These are phyloP conservation scores for Parapristionchus giblindavisi DNA, from an alignment of 2,888 invertebrate genomes.

Conservation along the genomic window DNA sequence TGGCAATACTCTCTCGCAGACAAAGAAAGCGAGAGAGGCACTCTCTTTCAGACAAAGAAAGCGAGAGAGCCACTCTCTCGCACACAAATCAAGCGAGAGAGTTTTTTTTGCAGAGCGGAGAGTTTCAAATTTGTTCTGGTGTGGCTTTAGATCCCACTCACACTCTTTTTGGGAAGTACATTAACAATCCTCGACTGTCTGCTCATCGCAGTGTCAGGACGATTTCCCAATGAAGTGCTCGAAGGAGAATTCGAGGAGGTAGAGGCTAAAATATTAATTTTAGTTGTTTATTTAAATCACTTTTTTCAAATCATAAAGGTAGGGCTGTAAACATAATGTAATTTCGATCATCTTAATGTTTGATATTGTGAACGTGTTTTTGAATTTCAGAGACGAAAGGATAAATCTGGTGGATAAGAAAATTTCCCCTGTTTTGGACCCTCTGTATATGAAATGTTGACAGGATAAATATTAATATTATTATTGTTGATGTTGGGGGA, in stretches of 20 bases:
- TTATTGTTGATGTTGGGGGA: no score
- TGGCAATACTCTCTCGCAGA: no score
- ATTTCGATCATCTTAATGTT: no score
- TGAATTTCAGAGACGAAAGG: neutral
- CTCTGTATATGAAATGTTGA: no score
- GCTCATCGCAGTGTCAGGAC: constrained; percentile 22
- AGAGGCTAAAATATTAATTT: neutral
- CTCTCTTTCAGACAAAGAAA: no score
- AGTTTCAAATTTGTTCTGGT: neutral
- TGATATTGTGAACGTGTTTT: neutral
- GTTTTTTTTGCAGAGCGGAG: neutral
- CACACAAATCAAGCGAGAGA: neutral
- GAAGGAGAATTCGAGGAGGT: constrained; percentile 21
- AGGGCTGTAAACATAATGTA: no score
- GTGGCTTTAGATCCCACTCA: neutral
- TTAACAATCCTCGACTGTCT: constrained; percentile 20
- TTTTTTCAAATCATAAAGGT: neutral
- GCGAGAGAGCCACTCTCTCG: neutral
- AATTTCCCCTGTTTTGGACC: neutral
- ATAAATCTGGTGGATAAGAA: neutral
- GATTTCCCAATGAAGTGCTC: constrained; percentile 6
- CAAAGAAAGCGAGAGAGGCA: no score
- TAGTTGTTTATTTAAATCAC: neutral
- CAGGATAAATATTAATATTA: no score
- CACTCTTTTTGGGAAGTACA: constrained; percentile 13